These are phyloP conservation scores for Pterocles orientalis DNA, from an alignment of 2,113 vertebrate genomes.

Conservation along the genomic window DNA sequence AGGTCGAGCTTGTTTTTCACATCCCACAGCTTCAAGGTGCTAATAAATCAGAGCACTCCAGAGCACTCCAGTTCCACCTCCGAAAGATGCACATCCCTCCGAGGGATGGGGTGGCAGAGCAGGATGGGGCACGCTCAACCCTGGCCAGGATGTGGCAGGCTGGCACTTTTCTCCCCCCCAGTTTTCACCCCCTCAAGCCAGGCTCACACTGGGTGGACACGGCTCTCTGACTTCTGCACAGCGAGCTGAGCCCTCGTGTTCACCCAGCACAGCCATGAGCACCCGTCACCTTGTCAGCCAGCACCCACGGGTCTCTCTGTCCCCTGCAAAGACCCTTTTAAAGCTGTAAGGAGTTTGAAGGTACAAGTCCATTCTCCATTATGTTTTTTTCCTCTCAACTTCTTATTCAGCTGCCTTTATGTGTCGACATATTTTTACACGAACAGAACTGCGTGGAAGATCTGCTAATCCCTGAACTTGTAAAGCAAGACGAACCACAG, in stretches of 20 bases:
- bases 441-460: background rate
- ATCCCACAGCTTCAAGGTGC: background rate
- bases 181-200: background rate
- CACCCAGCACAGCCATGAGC: background rate
- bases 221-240: rapidly evolving
- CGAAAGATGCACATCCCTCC: rapidly evolving
- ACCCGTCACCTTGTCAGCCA: rapidly evolving
- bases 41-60: background rate
- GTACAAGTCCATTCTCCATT: rapidly evolving
- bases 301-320: background rate
- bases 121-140: rapidly evolving
- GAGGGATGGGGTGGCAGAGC: background rate
- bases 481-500: background rate
- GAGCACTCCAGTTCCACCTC: background rate
- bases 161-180: background rate
- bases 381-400: background rate
- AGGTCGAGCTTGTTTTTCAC: slow-evolving; percentile 40
- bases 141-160: background rate
- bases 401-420: background rate
- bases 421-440: rapidly evolving
- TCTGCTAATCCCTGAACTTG: background rate
- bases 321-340: background rate
- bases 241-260: rapidly evolving
- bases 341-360: background rate
- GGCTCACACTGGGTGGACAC: rapidly evolving